Percentiles rank a stretch among this genome's conserved stretches.
These are phyloP conservation scores for Sorex araneus DNA, from an alignment of 2,113 vertebrate species.

Conservation along the genomic window DNA sequence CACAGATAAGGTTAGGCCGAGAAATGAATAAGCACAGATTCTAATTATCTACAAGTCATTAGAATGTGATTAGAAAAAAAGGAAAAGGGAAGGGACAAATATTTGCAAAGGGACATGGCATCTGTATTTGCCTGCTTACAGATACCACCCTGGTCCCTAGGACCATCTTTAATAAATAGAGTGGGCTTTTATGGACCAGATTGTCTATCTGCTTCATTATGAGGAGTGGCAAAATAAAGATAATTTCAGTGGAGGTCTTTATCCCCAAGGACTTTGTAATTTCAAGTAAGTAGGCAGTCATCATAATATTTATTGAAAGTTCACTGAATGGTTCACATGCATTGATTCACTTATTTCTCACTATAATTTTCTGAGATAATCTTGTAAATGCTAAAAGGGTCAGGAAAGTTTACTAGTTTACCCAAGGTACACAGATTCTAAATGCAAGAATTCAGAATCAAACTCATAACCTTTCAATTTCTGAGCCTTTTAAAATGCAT, in stretches of 20 bases:
- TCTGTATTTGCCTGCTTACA: constrained; percentile 48
- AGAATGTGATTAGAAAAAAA: constrained; percentile 55
- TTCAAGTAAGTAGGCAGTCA: neutral
- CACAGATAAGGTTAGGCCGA: constrained; percentile 19
- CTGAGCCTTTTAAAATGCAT: neutral
- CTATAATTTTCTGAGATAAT: neutral
- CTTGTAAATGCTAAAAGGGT: neutral
- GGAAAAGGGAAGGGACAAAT: neutral
- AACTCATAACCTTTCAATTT: neutral
- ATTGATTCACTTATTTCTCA: neutral
- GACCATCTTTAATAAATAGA: constrained; percentile 52
- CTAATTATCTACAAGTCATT: constrained; percentile 62
- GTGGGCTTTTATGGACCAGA: constrained; percentile 1
- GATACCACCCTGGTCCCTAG: neutral
- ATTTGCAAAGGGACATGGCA: constrained; percentile 50
- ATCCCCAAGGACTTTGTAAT: neutral
- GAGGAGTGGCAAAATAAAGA: neutral
- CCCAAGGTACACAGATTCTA: neutral
- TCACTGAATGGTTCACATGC: neutral
- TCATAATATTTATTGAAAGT: neutral
- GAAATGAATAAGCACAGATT: constrained; percentile 12
- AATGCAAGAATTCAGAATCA: neutral
- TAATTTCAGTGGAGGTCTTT: neutral
- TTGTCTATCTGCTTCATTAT: constrained; percentile 20
- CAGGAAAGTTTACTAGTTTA: constrained; percentile 1